Conservation (phyloP, 2,888 invertebrate genomes). For the Morpho deidamia region DNA sequence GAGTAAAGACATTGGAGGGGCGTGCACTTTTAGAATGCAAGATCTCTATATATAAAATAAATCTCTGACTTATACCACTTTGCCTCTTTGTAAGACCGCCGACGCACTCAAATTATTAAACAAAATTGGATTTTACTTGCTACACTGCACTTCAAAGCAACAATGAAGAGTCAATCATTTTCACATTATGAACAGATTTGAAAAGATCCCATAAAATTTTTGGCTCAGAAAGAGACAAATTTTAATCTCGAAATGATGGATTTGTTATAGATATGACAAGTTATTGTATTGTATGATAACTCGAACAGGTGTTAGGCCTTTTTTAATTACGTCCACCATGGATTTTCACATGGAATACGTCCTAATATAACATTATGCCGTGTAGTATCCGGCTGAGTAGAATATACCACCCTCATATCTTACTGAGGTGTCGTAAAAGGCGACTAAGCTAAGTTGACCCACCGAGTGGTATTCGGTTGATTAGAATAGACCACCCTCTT, state of each 20-base stretch:
- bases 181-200: slow-evolving; percentile 35
- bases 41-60: not conserved
- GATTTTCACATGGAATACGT: not conserved
- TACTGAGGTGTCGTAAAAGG: too few species aligned
- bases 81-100: slow-evolving; percentile 31
- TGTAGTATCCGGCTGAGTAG: too few species aligned
- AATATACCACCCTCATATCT: too few species aligned
- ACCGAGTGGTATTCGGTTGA: too few species aligned
- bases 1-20: too few species aligned
- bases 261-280: slow-evolving; percentile 37
- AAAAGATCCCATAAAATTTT: slow-evolving; percentile 19
- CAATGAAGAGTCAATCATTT: slow-evolving; percentile 57
- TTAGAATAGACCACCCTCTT: too few species aligned
- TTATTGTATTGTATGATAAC: slow-evolving; percentile 19
- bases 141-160: slow-evolving; percentile 38
- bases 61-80: slow-evolving; percentile 26
- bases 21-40: too few species aligned
- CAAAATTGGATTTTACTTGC: slow-evolving; percentile 56
- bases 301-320: slow-evolving; percentile 28
- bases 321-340: slow-evolving; percentile 1
- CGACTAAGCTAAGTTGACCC: too few species aligned
- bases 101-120: slow-evolving; percentile 52
- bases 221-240: slow-evolving; percentile 46
- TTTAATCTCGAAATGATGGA: slow-evolving; percentile 49
- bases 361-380: too few species aligned